Conservation (phyloP, 2,113 vertebrate species). For the Herpailurus yagouaroundi region DNA sequence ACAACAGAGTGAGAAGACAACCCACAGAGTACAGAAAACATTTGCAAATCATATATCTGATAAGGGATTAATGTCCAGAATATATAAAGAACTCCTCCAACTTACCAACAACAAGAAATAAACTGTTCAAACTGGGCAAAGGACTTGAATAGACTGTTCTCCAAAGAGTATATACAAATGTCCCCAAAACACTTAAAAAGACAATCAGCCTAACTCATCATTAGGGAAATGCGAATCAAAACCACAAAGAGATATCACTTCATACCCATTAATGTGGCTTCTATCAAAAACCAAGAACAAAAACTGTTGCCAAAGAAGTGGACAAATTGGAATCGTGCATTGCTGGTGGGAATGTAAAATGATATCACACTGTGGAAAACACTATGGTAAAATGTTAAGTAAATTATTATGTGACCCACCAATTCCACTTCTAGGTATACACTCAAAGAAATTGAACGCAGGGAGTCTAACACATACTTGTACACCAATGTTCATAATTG, state of each 20-base stretch:
- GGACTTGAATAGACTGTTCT: conserved; percentile 8
- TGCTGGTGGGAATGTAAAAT: background rate
- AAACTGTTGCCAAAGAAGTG: background rate
- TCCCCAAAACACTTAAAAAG: background rate
- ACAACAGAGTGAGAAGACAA: conserved; percentile 7
- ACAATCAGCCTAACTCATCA: background rate
- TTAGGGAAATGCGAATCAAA: background rate
- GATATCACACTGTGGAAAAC: background rate
- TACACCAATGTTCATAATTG: background rate
- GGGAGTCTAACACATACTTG: background rate
- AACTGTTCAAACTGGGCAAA: background rate
- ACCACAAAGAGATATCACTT: background rate
- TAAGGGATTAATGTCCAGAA: background rate
- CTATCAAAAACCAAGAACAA: background rate
- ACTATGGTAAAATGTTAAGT: background rate
- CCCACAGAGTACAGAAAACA: background rate
- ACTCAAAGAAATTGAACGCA: background rate
- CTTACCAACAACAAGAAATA: background rate
- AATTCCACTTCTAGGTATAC: background rate
- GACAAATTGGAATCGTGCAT: background rate
- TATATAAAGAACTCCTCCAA: background rate
- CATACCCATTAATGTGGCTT: background rate
- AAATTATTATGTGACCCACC: background rate
- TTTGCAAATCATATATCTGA: background rate
- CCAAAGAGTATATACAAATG: background rate